phyloP scores from a whole-genome alignment of 2,797 vertebrate genomes.

The Poecilia velifera region DNA sequence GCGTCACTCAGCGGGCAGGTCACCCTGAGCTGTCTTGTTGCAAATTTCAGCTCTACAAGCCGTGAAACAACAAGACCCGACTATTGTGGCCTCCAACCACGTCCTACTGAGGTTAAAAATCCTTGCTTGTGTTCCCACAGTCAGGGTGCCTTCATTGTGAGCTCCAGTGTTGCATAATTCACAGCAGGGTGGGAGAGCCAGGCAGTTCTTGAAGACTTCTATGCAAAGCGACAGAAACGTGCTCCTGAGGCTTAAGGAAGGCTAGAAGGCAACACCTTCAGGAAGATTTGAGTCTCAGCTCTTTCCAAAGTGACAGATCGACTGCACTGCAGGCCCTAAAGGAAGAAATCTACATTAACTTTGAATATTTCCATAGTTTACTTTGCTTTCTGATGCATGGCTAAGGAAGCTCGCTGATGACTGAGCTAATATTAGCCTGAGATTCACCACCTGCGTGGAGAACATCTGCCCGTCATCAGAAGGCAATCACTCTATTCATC shows the following conservation, averaged over 20 bases:
- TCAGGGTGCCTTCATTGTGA: conserved; percentile 44
- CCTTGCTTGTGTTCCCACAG: conserved; percentile 56
- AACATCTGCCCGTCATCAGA: conserved; percentile 70
- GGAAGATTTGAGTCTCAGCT: conserved; percentile 34
- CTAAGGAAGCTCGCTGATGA: conserved; percentile 39
- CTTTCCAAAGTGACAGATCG: conserved; percentile 30
- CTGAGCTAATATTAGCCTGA: conserved; percentile 41
- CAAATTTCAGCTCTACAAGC: conserved; percentile 32
- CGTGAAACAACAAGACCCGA: conserved; percentile 34
- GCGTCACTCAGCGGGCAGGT: conserved; percentile 43
- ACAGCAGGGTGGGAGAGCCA: conserved; percentile 47
- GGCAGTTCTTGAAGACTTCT: conserved; percentile 52
- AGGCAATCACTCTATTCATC: conserved; percentile 57
- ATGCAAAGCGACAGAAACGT: conserved; percentile 57
- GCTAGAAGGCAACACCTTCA: conserved; percentile 53
- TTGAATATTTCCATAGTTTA: conserved; percentile 18
- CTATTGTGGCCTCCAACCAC: conserved; percentile 23
- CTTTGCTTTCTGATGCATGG: conserved; percentile 7
- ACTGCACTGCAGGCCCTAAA: conserved; percentile 24
- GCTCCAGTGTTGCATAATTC: conserved; percentile 70
- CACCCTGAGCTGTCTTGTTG: conserved; percentile 61
- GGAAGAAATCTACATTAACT: conserved; percentile 11
- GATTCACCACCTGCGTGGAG: conserved; percentile 56
- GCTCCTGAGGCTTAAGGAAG: conserved; percentile 45
- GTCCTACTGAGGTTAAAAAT: conserved; percentile 34